Percentiles rank a stretch among this genome's conserved stretches.
Conservation (phyloP, 2,113 vertebrate genomes). For the Chloroceryle aenea region DNA sequence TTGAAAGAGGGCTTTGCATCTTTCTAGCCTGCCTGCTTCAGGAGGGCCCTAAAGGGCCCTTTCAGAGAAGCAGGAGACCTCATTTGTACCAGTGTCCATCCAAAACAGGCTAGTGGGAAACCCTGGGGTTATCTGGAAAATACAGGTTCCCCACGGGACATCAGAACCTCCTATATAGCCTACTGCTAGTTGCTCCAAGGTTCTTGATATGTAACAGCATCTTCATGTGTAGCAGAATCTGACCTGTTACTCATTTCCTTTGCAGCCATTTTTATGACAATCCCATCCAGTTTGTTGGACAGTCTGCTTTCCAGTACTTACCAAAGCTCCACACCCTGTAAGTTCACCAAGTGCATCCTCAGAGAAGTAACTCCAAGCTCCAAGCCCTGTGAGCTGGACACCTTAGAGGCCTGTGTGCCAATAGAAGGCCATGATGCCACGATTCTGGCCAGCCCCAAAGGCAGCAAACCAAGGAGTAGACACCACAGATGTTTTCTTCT, state of each 20-base stretch:
- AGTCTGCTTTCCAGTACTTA: constrained; percentile 92
- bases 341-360: constrained; percentile 64
- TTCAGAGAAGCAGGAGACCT: neutral
- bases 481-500: neutral
- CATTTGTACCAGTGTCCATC: neutral
- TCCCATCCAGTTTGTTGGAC: constrained; percentile 96
- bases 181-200: neutral
- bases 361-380: neutral
- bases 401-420: neutral
- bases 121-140: neutral
- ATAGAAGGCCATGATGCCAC: neutral
- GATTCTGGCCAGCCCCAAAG: neutral
- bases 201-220: neutral
- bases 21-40: neutral
- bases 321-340: constrained; percentile 94
- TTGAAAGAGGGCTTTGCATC: neutral
- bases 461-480: neutral
- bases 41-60: neutral
- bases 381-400: neutral
- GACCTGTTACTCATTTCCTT: neutral
- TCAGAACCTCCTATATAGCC: neutral
- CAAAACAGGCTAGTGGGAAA: neutral
- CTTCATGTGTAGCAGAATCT: neutral
- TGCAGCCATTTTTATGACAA: constrained; percentile 95
- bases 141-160: neutral